Evolutionary conservation across 2,888 invertebrate genomes (phyloP).

Genomic region (Morpho achilles): DNA sequence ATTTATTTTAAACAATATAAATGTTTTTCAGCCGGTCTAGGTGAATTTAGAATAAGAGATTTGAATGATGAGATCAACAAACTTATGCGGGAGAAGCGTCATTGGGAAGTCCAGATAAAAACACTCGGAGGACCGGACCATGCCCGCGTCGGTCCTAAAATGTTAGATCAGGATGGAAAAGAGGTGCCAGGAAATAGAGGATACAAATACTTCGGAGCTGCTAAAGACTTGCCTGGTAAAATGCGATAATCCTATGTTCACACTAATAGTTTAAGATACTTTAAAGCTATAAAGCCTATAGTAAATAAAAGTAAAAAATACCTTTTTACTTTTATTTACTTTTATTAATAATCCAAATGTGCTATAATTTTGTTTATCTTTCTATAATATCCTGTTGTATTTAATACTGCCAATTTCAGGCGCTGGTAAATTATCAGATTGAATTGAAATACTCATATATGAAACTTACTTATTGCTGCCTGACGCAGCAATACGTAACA

Average conservation of each 20-base stretch:
- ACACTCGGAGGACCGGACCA: slow-evolving; percentile 97
- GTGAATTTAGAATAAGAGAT: slow-evolving; percentile 98
- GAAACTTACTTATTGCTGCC: too few species aligned
- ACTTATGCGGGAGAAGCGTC: slow-evolving; percentile 94
- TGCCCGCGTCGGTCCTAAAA: slow-evolving; percentile 92
- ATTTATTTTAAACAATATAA: not conserved
- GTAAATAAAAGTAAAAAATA: too few species aligned
- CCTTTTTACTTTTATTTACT: too few species aligned
- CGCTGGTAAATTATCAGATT: too few species aligned
- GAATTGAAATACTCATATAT: too few species aligned
- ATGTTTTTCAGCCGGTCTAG: slow-evolving; percentile 88
- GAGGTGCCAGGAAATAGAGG: slow-evolving; percentile 99
- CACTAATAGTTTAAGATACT: too few species aligned
- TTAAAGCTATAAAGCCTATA: too few species aligned
- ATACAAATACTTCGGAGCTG: slow-evolving; percentile 99
- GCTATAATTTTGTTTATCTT: too few species aligned
- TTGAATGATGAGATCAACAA: slow-evolving; percentile 99
- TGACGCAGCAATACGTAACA: too few species aligned
- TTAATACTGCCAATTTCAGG: too few species aligned
- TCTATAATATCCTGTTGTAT: too few species aligned
- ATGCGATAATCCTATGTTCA: not conserved
- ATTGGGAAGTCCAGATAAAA: slow-evolving; percentile 98
- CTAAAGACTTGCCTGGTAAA: slow-evolving; percentile 95
- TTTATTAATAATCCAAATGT: too few species aligned
- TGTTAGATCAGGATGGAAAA: slow-evolving; percentile 95